phyloP scores from a whole-genome alignment of 2,797 vertebrate species.

The Phrynocephalus forsythii region DNA sequence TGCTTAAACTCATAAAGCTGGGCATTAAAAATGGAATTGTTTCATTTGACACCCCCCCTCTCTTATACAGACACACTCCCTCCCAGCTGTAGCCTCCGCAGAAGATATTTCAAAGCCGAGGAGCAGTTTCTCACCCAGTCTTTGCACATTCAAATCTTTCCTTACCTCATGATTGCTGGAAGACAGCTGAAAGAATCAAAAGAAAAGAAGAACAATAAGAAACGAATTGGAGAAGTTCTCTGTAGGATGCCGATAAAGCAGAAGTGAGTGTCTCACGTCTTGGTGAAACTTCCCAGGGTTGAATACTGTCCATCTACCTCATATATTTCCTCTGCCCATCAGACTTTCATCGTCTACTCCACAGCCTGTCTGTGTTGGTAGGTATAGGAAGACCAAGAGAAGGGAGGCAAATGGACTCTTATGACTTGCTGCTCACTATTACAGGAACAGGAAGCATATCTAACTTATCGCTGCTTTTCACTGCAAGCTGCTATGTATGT shows the following conservation, averaged over 20 bases:
- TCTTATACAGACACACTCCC: neutral
- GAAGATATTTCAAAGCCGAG: neutral
- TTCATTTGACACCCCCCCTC: neutral
- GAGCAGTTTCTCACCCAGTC: neutral
- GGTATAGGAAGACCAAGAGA: conserved; percentile 5
- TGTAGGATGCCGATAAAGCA: conserved; percentile 47
- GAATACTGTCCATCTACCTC: conserved; percentile 30
- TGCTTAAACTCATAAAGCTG: neutral
- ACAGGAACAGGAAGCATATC: conserved; percentile 80
- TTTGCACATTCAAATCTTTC: conserved; percentile 2
- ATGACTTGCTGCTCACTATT: neutral
- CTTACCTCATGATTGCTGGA: conserved; percentile 73
- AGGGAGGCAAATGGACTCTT: neutral
- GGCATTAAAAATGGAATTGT: accelerated
- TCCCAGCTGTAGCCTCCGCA: neutral
- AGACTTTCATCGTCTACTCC: neutral
- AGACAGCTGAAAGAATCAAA: conserved; percentile 4
- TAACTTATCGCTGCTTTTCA: conserved; percentile 65
- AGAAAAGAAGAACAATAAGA: conserved; percentile 24
- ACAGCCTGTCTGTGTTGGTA: neutral
- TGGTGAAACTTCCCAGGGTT: neutral
- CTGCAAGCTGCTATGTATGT: conserved; percentile 76
- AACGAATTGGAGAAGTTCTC: conserved; percentile 47
- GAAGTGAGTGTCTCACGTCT: conserved; percentile 48
- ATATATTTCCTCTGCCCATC: conserved; percentile 19